Base-by-base conservation (phyloP, 2,113 vertebrate species). In the Cyanoderma ruficeps region DNA sequence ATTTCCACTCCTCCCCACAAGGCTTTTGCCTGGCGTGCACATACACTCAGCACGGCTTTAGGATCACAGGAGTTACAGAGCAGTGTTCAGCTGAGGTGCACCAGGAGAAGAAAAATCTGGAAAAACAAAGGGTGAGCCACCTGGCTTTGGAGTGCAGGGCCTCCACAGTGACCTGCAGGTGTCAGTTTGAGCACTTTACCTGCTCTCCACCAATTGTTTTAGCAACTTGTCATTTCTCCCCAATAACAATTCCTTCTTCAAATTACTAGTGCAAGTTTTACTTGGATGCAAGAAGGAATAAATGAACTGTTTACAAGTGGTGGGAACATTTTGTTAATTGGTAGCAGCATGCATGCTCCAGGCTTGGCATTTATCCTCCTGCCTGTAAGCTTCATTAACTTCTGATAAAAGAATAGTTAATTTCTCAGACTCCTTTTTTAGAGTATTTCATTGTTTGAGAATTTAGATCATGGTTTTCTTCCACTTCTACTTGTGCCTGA, bases 371-470 rank as follows among this genome's bases (percentile, higher is more conserved):
- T 6, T 60, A 11, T 78, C 77, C 90, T 83, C 6, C 86, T 89
- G 92, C 78, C 83, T 65, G n/a, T 25, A 68, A 90, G 94, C 93
- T 87, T 91, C 93, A 69, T 91, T 94, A 89, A 71, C 84, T 82
- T 49, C 9, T 70, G 89, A 93, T 87, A 83, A 91, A 89, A 83
- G 95, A 81, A 72, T 30, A 71, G 88, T 78, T 95, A 68, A 78
- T 94, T 94, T 92, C 77, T 83, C 77, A 49, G 80, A 13, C 81
- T 95, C 46, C 35, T 81, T 74, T 78, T 91, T 95, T 63, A 53
- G 83, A 65, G 47, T 37, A 30, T 88, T 78, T 89, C 77, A 77
- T 84, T 91, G 61, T 91, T 92, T 75, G 63, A 80, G 49, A 71
- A 55, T 76, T 80, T 83, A 55, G 47, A 94, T 93, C 70, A 31